These are phyloP conservation scores for Platycercus adscitus DNA, from an alignment of 2,113 vertebrate genomes.

Conservation along the genomic window DNA sequence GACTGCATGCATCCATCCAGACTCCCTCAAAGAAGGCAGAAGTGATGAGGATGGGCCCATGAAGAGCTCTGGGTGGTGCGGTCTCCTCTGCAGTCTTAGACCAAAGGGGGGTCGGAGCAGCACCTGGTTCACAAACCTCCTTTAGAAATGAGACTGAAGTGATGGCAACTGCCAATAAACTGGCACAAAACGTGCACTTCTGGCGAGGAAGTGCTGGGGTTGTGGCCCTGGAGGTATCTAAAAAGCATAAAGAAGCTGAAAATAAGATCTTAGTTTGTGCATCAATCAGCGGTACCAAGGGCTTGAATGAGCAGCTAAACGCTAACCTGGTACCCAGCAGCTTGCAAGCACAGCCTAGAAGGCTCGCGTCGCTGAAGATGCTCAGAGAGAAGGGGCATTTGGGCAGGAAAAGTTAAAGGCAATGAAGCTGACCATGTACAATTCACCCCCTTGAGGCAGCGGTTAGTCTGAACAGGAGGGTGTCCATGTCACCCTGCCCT, in stretches of 20 bases:
- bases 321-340: neutral
- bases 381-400: neutral
- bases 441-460: neutral
- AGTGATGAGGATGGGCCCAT: accelerated
- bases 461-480: neutral
- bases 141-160: accelerated
- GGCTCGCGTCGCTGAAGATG: neutral
- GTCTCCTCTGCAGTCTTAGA: accelerated
- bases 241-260: neutral
- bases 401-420: neutral
- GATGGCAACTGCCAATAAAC: neutral
- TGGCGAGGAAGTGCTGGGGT: neutral
- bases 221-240: neutral
- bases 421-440: neutral
- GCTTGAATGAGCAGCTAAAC: neutral
- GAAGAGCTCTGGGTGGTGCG: neutral
- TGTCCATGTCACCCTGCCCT: neutral
- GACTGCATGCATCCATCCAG: accelerated
- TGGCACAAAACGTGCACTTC: accelerated
- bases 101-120: neutral
- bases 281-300: neutral
- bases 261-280: neutral
- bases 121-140: neutral
- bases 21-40: neutral
- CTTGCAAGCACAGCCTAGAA: neutral